Evolutionary conservation across 2,888 invertebrate genomes (phyloP).

Genomic region (Plagiodera versicolora): DNA sequence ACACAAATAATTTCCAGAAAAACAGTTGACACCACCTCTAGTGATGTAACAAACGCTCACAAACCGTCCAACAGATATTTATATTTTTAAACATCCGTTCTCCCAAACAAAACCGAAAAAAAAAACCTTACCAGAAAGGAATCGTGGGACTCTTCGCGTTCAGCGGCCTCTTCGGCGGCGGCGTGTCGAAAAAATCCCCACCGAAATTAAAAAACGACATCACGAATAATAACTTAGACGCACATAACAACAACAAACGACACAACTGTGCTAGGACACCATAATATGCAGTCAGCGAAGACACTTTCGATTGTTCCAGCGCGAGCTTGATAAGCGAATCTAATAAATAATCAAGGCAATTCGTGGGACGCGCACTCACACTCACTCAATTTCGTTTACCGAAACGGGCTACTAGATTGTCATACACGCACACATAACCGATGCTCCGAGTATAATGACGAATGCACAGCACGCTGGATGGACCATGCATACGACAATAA

Average conservation of each 20-base stretch:
- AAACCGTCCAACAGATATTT: background rate
- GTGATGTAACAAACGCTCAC: constrained; percentile 16
- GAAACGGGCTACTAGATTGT: too few relatives aligned
- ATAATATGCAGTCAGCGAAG: too few relatives aligned
- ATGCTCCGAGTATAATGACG: too few relatives aligned
- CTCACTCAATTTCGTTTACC: background rate
- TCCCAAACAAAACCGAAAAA: constrained; percentile 8
- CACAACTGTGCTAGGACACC: background rate
- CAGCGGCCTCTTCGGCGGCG: constrained; percentile 45
- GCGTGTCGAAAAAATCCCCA: constrained; percentile 40
- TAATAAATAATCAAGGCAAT: background rate
- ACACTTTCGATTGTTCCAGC: too few relatives aligned
- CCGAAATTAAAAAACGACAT: constrained; percentile 47
- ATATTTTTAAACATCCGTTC: constrained; percentile 17
- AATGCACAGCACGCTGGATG: too few relatives aligned
- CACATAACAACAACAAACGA: background rate
- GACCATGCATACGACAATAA: too few relatives aligned
- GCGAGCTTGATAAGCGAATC: too few relatives aligned
- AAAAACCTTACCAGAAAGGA: constrained; percentile 49
- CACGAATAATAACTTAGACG: constrained; percentile 18
- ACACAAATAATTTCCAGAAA: too few relatives aligned
- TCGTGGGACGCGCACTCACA: background rate
- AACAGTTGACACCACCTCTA: background rate
- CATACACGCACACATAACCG: too few relatives aligned
- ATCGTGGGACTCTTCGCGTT: constrained; percentile 46